A percentile compares a stretch with the other conserved stretches of the same genome.
These are phyloP conservation scores for Bufo gargarizans DNA, from an alignment of 2,113 vertebrate genomes.

Conservation along the genomic window DNA sequence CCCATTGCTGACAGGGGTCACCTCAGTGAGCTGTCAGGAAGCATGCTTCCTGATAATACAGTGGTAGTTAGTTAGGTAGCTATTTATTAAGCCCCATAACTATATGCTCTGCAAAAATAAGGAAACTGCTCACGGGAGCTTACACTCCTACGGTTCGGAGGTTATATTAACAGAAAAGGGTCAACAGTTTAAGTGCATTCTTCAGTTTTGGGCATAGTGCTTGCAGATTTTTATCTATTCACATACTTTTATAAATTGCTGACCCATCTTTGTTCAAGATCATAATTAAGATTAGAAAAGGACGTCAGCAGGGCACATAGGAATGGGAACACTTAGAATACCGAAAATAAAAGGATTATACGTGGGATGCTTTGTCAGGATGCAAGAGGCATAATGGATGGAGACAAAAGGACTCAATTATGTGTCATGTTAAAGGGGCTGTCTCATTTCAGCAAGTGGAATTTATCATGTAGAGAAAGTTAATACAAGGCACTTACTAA, in stretches of 20 bases:
- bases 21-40: not conserved
- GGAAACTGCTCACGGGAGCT: not conserved
- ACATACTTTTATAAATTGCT: slow-evolving; percentile 13
- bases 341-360: not conserved
- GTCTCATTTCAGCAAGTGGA: too few species aligned
- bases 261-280: slow-evolving; percentile 2
- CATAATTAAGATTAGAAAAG: not conserved
- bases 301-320: not conserved
- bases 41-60: not conserved
- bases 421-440: too few species aligned
- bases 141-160: not conserved
- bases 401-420: too few species aligned
- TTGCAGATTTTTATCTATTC: not conserved
- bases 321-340: not conserved
- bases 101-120: not conserved
- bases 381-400: too few species aligned
- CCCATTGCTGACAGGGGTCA: not conserved
- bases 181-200: not conserved
- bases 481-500: too few species aligned
- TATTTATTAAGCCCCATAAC: not conserved
- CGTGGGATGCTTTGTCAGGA: not conserved
- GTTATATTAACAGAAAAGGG: not conserved
- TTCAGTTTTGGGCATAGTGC: not conserved
- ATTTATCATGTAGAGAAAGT: too few species aligned
- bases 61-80: not conserved